Base-by-base conservation (phyloP, 2,797 vertebrate genomes). In the Rhyacichthys aspro region DNA sequence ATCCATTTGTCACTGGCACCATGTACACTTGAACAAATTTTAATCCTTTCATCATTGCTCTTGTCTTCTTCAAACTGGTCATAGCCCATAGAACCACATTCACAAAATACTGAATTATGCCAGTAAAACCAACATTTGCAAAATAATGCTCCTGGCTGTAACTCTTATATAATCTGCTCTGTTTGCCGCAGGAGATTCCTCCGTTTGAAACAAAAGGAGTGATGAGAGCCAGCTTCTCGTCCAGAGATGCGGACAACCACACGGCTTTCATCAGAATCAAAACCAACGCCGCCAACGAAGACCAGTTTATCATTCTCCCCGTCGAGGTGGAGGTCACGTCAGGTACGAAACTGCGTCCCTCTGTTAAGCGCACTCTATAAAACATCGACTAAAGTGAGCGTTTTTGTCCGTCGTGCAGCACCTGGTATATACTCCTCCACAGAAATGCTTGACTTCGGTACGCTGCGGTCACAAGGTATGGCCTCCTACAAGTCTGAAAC, bases 361-460 rank as follows among this genome's bases (percentile, higher is more conserved):
- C 50, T 17, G 23, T 5, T 5, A 28, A 28, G 7, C 0, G 2
- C 9, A 17, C 23, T 42, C 7, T 12, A 46, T 1, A 36, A 2
- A 46, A 32, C 12, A 12, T 43, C 3, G 15, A 16, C 15, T 33
- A 14, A 41, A 7, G 11, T n/a, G 2, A 50, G 11, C 41, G 1
- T 50, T 11, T 42, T 59, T 80, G 44, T 11, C 17, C 7, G 1
- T 17, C 81, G 41, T 84, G 19, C 88, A 99, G 96, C 95, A 14
- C 97, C 97, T 81, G 97, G 97, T 84, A 98, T 99, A 84, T 99
- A 98, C 90, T 98, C 97, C 70, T 98, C 98, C 81, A 98, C 92
- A 79, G 97, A 98, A 91, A 98, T 98, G 96, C 90, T 99, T 56
- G 97, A 99, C 92, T 99, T 99, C 91, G 98, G 98, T 81, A 98